Percentiles rank a stretch among this genome's conserved stretches.
These are phyloP conservation scores for Sebastes schlegelii DNA, from an alignment of 2,113 vertebrate species.

Conservation along the genomic window DNA sequence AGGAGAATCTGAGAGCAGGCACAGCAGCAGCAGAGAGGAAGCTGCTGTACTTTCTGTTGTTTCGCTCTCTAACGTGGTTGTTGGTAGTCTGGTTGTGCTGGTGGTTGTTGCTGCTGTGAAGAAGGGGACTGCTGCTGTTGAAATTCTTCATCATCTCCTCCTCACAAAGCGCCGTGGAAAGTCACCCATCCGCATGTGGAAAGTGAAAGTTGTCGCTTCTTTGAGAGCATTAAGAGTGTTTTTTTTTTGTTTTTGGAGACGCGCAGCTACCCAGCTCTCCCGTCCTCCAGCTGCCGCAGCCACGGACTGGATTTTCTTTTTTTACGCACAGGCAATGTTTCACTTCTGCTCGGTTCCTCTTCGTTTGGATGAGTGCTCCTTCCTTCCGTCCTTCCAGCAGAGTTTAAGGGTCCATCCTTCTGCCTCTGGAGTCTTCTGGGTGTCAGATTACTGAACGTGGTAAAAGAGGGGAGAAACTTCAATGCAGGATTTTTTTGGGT, in stretches of 20 bases:
- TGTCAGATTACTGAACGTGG: constrained; percentile 85
- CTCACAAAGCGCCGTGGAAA: constrained; percentile 86
- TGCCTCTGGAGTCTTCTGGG: constrained; percentile 61
- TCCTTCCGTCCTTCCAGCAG: constrained; percentile 70
- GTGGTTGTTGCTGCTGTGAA: constrained; percentile 62
- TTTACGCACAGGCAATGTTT: constrained; percentile 44
- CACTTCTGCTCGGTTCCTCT: constrained; percentile 39
- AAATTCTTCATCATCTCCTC: constrained; percentile 91
- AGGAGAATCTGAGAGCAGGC: constrained; percentile 76
- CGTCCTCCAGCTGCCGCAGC: constrained; percentile 50
- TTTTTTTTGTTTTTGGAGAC: constrained; percentile 53
- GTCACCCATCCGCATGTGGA: constrained; percentile 87
- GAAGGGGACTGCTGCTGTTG: constrained; percentile 82
- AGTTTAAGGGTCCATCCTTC: constrained; percentile 82
- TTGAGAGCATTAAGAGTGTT: constrained; percentile 61
- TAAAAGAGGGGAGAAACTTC: constrained; percentile 75
- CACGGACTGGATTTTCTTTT: constrained; percentile 53
- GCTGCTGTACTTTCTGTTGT: constrained; percentile 78
- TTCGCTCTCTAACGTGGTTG: constrained; percentile 81
- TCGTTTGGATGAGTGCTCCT: constrained; percentile 60
- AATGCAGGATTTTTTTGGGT: constrained; percentile 17
- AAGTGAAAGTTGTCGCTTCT: constrained; percentile 77
- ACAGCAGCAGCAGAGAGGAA: constrained; percentile 79
- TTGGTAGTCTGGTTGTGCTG: constrained; percentile 78
- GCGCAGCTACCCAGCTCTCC: constrained; percentile 51